A percentile compares a stretch with the other conserved stretches of the same genome.
Conservation (phyloP, 2,888 invertebrate species). For the Nematopogon swammerdamellus region DNA sequence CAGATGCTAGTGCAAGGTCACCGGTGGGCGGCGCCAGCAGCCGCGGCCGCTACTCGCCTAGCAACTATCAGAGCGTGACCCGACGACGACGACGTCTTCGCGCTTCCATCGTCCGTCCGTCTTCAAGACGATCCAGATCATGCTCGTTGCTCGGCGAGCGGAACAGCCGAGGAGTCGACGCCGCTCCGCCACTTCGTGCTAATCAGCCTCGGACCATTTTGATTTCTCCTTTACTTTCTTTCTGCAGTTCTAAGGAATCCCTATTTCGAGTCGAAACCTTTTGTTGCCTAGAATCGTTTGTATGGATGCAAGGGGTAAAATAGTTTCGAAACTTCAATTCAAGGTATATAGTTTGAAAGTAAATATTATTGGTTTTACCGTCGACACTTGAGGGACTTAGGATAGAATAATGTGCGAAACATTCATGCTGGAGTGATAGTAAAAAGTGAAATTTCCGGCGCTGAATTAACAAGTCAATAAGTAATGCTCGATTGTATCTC, state of each 20-base stretch:
- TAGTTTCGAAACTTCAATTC: too few relatives aligned
- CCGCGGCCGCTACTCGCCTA: neutral
- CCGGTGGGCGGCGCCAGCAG: neutral
- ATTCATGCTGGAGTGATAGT: neutral
- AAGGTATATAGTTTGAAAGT: too few relatives aligned
- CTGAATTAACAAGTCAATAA: neutral
- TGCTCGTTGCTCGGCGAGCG: neutral
- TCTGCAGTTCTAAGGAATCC: neutral
- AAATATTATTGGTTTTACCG: too few relatives aligned
- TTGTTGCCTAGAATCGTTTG: neutral
- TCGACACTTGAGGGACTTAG: too few relatives aligned
- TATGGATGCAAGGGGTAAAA: neutral
- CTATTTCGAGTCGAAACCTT: neutral
- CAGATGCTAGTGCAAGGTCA: neutral
- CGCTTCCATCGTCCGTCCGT: neutral
- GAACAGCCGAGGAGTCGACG: neutral
- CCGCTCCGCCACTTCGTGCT: neutral
- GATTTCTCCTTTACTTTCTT: neutral
- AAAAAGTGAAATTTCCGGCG: neutral
- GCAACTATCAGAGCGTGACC: neutral
- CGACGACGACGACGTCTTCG: too few relatives aligned
- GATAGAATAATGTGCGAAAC: neutral
- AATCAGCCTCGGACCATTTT: neutral
- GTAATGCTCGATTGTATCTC: neutral
- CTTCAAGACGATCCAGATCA: neutral